Evolutionary conservation across 2,888 invertebrate genomes (phyloP), one percentile per base, ranked within the genome.

Genomic region (Eremobia ochroleuca): DNA sequence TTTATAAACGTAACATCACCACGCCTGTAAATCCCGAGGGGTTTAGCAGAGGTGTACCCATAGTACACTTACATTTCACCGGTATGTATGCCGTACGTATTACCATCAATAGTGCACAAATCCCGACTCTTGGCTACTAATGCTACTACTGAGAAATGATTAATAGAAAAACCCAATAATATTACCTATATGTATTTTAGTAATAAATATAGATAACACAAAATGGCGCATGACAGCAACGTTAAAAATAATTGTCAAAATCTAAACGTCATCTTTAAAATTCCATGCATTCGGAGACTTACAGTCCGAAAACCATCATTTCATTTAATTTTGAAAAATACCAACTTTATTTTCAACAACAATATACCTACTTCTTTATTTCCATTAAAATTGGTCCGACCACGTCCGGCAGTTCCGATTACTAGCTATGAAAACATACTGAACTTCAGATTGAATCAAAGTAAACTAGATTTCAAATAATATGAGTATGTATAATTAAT

Each of bases 1-100:
- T 67, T 67, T 34, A 67, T 67, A 66, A 34, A 71, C n/a, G 31
- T 67, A 49, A 49, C 49, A 15, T 49, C 15, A 25, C 4, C 31
- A 43, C 49, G 9, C 5, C 9, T 67, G 9, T 46, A 15, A 25
- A 13, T 31, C 31, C 15, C 13, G 31, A 31, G 15, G 43, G 25
- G 46, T 31, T 46, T 25, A 15, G 21, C 18, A 31, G 21, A 59
- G 4, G 9, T 18, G 18, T 31, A 58, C 28, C 4, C 31, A 59
- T 31, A 59, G 9, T 31, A 31, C 15, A n/a, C 31, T 2, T 18
- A 18, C 18, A 59, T 18, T 3, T 43, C 6, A 2, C 64, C n/a
- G 64, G 4, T 62, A 34, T 15, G 31, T 31, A 2, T 34, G n/a
- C n/a, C n/a, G n/a, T n/a, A n/a, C 4, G 13, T 28, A 21, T 28